phyloP scores from a whole-genome alignment of 2,888 invertebrate genomes.

The Pachymerium ferrugineum region DNA sequence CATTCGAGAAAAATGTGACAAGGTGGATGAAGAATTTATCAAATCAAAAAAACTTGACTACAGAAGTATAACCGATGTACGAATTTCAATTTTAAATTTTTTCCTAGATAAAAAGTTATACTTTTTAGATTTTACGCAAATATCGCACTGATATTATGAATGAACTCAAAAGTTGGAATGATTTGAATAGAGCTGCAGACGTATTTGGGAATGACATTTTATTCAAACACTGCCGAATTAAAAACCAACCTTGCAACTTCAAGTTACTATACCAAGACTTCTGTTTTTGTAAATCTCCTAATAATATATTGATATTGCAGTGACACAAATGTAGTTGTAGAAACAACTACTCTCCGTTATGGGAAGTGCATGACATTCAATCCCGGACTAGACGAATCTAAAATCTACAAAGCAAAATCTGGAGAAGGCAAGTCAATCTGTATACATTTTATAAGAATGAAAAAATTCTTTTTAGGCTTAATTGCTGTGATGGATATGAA shows the following conservation, averaged over 20 bases:
- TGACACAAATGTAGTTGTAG: background rate
- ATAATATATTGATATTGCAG: background rate
- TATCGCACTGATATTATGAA: background rate
- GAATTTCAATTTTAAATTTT: background rate
- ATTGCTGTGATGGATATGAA: constrained; percentile 19
- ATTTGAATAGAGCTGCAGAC: background rate
- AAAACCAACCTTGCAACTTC: background rate
- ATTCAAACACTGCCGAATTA: background rate
- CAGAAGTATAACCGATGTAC: no score
- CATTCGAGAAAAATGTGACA: background rate
- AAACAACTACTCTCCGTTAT: constrained; percentile 3
- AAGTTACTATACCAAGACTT: background rate
- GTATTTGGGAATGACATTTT: background rate
- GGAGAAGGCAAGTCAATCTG: background rate
- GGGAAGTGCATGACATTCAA: constrained; percentile 29
- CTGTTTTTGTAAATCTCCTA: background rate
- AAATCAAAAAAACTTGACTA: background rate
- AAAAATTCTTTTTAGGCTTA: constrained; percentile 3
- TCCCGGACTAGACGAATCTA: background rate
- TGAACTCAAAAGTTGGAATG: background rate
- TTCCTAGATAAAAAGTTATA: no score
- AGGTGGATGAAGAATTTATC: background rate
- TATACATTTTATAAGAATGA: background rate
- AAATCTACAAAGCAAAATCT: background rate
- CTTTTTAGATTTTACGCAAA: background rate